Evolutionary conservation across 2,888 invertebrate species (phyloP).

Genomic region (Oscheius onirici): DNA sequence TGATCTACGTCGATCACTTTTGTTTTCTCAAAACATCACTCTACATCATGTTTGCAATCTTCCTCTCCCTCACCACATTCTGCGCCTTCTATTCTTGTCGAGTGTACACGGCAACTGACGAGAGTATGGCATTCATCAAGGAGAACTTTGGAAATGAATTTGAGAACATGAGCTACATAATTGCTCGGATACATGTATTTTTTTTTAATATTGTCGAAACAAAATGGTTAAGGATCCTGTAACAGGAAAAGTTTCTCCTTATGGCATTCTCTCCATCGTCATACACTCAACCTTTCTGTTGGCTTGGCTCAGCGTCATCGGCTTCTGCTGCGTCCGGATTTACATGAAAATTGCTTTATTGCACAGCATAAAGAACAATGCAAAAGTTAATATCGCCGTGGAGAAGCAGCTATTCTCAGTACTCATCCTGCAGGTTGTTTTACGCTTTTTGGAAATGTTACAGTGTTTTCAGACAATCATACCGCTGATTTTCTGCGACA

Average conservation of each 20-base stretch:
- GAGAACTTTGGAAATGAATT: neutral
- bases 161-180: constrained; percentile 5
- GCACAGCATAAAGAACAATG: neutral
- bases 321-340: neutral
- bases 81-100: constrained; percentile 9
- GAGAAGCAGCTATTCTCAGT: constrained; percentile 12
- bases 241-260: neutral
- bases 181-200: neutral
- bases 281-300: neutral
- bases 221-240: constrained; percentile 11
- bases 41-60: neutral
- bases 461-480: neutral
- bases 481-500: constrained; percentile 1
- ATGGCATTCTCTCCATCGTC: neutral
- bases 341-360: neutral
- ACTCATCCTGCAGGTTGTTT: constrained; percentile 1
- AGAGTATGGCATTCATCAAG: neutral
- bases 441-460: neutral
- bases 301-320: neutral
- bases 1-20: neutral
- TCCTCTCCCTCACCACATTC: constrained; percentile 3
- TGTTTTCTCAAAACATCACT: neutral
- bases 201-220: no score
- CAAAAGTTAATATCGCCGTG: neutral
- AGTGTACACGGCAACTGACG: neutral